These are phyloP conservation scores for Balanococcus diminutus DNA, from an alignment of 2,888 invertebrate genomes.

Conservation along the genomic window DNA sequence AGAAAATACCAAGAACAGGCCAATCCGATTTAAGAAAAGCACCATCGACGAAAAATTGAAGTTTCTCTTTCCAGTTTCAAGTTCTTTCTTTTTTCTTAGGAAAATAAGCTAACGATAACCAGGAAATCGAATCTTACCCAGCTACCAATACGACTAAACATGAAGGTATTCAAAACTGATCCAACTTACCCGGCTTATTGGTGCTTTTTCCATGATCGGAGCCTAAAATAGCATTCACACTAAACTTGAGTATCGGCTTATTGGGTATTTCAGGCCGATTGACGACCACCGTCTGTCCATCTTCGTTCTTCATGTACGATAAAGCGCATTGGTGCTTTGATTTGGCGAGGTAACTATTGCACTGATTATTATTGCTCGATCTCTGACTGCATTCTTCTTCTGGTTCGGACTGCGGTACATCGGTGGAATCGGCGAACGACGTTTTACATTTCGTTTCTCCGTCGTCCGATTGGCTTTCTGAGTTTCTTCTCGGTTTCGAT, in stretches of 20 bases:
- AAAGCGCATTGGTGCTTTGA: conserved; percentile 45
- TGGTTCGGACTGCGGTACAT: conserved; percentile 10
- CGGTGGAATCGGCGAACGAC: conserved; percentile 9
- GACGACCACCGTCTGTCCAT: conserved; percentile 38
- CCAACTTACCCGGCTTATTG: conserved; percentile 47
- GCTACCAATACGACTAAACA: no score
- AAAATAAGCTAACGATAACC: no score
- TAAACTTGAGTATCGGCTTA: conserved; percentile 65
- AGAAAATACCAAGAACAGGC: no score
- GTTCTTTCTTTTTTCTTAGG: no score
- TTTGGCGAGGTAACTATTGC: conserved; percentile 49
- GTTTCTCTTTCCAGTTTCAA: no score
- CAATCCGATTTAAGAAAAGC: no score
- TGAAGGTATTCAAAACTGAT: no score
- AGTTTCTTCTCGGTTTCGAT: neutral
- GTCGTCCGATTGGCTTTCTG: conserved; percentile 50
- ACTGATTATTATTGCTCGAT: conserved; percentile 38
- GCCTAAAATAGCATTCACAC: conserved; percentile 89
- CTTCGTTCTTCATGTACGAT: conserved; percentile 43
- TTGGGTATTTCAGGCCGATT: conserved; percentile 47
- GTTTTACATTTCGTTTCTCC: conserved; percentile 28
- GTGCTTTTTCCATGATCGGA: conserved; percentile 47
- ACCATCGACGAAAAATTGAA: no score
- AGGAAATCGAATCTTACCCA: no score
- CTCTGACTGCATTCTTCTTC: conserved; percentile 42